Evolutionary conservation across 2,888 invertebrate species (phyloP), one percentile per base, ranked within the genome.

Genomic region (Apamea crenata): DNA sequence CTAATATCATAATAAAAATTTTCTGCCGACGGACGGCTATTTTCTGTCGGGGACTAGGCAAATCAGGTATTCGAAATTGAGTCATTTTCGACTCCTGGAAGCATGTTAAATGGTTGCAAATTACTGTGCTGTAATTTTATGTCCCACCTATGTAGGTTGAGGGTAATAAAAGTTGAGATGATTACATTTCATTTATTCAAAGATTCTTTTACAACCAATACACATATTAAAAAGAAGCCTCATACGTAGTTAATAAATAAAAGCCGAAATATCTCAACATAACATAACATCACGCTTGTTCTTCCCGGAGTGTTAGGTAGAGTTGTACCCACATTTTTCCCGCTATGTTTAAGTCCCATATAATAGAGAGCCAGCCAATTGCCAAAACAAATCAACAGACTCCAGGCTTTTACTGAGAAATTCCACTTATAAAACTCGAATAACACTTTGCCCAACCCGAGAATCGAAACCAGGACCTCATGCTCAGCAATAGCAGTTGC

Each of bases 141-240:
- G 4, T 1, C 0, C 32, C 8, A 18, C 18, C 3, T 21, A 1
- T 10, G 0, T 12, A 21, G 5, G 10, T 63, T 32, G 21, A 63
- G 36, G 7, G 32, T 14, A 12, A 32, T 32, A 32, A 53, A 78
- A 53, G 3, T 65, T 63, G 25, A 63, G 29, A 78, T 77, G 32
- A 18, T 10, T 25, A 25, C 8, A 25, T 44, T 50, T 32, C 8
- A 29, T 25, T 61, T n/a, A 50, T 10, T 29, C 50, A 61, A 61
- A n/a, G 25, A 16, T 50, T 79, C 8, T 61, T 61, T 61, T 68
- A 25, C 29, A 80, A 68, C 25, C 25, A 67, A 50, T 61, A 44
- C 4, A 29, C 18, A 50, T 36, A 80, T 78, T 61, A 78, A n/a
- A 80, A 80, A 32, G 40, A 69, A 50, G 8, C 12, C 81, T 16